Base-by-base conservation (phyloP, 2,888 invertebrate genomes). In the Acutogordius australiensis region DNA sequence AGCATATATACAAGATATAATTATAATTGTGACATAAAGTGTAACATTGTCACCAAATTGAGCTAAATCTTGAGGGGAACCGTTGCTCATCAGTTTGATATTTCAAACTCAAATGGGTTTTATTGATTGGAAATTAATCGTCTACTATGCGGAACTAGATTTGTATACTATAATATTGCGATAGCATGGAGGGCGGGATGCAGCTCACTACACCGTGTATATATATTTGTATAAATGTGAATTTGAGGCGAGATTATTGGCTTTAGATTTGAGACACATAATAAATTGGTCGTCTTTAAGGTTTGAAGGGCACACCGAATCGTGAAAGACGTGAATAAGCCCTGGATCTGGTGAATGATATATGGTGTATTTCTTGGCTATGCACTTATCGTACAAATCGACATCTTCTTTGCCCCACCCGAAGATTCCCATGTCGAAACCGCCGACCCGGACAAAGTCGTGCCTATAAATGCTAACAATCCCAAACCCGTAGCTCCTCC, bases 371-470 rank as follows among this genome's bases (percentile, higher is more conserved):
- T 78, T 77, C 23, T 23, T 51, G 23, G 26, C 13, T 21, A 51
- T 8, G 23, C 51, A 51, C 23, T 51, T 51, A 23, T 51, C 51
- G 26, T 81, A 85, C 67, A 97, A 78, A 67, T 84, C 82, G 0
- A 97, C 94, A 70, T 97, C 94, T 71, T 97, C 97, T 67, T 85
- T 78, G 0, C 94, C 94, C 94, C 94, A 97, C 2, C 94, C 94
- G 63, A 80, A 79, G 61, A 97, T 91, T 60, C 78, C 79, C 60
- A 82, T 79, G 71, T 94, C 82, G 67, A 90, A 85, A 1, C 91
- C 88, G 58, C 91, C 88, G 1, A 85, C 73, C 61, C 75, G 72
- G 45, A 76, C 72, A 67, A 87, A 80, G 71, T 91, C 91, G 63
- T 78, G 77, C 70, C 84, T 84, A 70, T 82, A 94, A 65, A 90